These are phyloP conservation scores for Bettongia penicillata DNA, from an alignment of 2,113 vertebrate genomes.

Conservation along the genomic window DNA sequence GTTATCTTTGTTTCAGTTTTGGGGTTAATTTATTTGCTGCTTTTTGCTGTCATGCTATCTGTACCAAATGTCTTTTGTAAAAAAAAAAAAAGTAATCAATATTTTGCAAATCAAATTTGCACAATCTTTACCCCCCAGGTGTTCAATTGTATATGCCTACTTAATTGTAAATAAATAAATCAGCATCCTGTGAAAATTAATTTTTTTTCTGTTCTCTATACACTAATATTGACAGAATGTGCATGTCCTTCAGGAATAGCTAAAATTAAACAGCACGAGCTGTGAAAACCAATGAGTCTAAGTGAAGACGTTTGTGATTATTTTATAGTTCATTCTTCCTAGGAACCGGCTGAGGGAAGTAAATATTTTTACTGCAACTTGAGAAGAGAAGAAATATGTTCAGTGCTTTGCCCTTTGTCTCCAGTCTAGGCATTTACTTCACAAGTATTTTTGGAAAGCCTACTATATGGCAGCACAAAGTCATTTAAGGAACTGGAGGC, in stretches of 20 bases:
- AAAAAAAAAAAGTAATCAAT: constrained; percentile 65
- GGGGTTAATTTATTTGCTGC: not conserved
- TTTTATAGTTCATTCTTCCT: constrained; percentile 53
- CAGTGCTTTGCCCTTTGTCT: not conserved
- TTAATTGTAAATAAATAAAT: constrained; percentile 73
- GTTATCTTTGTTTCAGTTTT: not conserved
- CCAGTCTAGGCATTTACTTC: not conserved
- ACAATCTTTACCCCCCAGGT: constrained; percentile 55
- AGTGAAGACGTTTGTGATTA: constrained; percentile 47
- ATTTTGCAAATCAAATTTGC: constrained; percentile 62
- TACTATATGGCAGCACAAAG: not conserved
- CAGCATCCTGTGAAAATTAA: constrained; percentile 75
- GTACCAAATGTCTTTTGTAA: constrained; percentile 55
- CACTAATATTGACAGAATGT: constrained; percentile 67
- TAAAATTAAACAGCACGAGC: constrained; percentile 38
- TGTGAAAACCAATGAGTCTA: constrained; percentile 60
- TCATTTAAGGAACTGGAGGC: not conserved
- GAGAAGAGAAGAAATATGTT: constrained; percentile 49
- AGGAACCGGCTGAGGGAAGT: constrained; percentile 30
- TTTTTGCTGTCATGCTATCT: constrained; percentile 22
- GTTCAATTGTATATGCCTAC: constrained; percentile 57
- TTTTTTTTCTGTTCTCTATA: constrained; percentile 70
- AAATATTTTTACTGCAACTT: constrained; percentile 21
- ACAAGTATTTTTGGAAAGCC: not conserved
- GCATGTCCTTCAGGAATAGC: constrained; percentile 57